These are phyloP conservation scores for Drosophila infuscata DNA, from an alignment of 2,888 invertebrate genomes.

Conservation along the genomic window DNA sequence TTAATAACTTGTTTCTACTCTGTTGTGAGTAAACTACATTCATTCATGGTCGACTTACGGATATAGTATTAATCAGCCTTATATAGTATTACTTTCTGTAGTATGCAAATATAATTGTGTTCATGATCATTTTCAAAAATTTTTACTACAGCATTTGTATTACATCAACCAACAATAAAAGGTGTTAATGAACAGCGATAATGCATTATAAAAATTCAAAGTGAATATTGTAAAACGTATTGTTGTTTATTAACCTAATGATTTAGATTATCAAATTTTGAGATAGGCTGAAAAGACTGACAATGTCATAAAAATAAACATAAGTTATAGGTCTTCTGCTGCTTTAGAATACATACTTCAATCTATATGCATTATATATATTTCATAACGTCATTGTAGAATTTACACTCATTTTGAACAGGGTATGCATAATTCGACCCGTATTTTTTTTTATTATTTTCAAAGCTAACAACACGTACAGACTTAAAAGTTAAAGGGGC, in stretches of 20 bases:
- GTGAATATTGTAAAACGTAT: not conserved
- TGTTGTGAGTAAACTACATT: not conserved
- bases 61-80: not conserved
- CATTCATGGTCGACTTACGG: slow-evolving; percentile 17
- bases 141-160: not conserved
- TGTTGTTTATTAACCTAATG: not conserved
- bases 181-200: slow-evolving; percentile 18
- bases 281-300: not conserved
- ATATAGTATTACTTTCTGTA: slow-evolving; percentile 11
- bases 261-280: not conserved
- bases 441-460: not conserved
- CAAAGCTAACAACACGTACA: not conserved
- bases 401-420: not conserved
- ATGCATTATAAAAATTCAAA: not conserved
- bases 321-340: not conserved
- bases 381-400: not conserved
- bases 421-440: not conserved
- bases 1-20: slow-evolving; percentile 6
- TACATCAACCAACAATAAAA: not conserved
- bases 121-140: not conserved
- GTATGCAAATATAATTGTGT: slow-evolving; percentile 19
- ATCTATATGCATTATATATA: not conserved
- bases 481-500: not conserved
- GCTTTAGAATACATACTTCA: not conserved
- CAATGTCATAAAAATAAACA: not conserved